These are phyloP conservation scores for Dendropsophus ebraccatus DNA, from an alignment of 2,113 vertebrate genomes.

Conservation along the genomic window DNA sequence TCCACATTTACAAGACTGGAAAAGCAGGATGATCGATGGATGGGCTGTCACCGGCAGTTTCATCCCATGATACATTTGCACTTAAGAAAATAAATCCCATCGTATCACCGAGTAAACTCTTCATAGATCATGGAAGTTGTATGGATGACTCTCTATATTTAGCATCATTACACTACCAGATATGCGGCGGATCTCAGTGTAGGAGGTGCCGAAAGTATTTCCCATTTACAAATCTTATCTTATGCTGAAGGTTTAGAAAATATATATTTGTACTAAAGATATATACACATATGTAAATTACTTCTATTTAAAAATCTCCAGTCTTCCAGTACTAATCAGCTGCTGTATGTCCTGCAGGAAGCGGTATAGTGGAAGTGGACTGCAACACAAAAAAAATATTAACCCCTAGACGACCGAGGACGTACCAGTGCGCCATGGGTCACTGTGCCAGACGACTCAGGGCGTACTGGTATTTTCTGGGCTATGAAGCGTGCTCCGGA, in stretches of 20 bases:
- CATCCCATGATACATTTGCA: background rate
- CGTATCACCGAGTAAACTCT: background rate
- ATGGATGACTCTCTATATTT: background rate
- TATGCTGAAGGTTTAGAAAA: background rate
- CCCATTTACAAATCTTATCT: background rate
- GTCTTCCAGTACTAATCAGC: no score
- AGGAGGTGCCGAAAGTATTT: background rate
- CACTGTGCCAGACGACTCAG: no score
- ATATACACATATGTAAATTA: no score
- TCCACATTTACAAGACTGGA: background rate
- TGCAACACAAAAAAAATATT: no score
- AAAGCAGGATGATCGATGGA: background rate
- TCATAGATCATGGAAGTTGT: background rate
- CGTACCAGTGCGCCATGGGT: no score
- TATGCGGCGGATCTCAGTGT: background rate
- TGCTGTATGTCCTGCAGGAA: no score
- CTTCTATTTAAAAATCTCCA: no score
- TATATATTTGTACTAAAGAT: no score
- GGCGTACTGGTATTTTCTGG: no score
- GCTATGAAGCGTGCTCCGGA: no score
- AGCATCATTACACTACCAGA: background rate
- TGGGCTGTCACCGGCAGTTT: background rate
- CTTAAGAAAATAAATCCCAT: background rate
- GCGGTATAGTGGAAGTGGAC: no score
- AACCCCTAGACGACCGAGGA: no score